Percentiles rank a stretch among this genome's conserved stretches.
These are phyloP conservation scores for Pantelozetes paolii DNA, from an alignment of 2,888 invertebrate genomes.

Conservation along the genomic window DNA sequence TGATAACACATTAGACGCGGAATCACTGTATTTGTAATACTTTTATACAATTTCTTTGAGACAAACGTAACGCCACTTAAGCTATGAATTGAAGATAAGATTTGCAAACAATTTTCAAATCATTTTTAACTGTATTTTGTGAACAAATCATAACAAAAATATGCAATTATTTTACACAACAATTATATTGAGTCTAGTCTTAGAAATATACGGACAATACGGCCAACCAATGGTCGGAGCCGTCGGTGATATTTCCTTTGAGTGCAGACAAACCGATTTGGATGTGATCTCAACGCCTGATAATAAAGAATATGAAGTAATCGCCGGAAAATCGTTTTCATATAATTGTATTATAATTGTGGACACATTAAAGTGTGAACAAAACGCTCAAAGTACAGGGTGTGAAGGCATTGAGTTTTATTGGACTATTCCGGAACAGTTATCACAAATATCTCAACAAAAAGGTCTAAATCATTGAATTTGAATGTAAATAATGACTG, in stretches of 20 bases:
- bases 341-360: conserved; percentile 14
- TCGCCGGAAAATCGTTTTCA: conserved; percentile 25
- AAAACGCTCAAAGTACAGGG: not conserved
- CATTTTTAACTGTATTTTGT: not conserved
- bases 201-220: not conserved
- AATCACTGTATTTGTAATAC: not conserved
- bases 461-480: not conserved
- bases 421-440: not conserved
- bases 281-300: not conserved
- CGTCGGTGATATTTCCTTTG: not conserved
- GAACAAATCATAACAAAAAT: not conserved
- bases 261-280: not conserved
- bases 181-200: not conserved
- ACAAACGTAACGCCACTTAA: not conserved
- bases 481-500: not conserved
- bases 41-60: not conserved
- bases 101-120: not conserved
- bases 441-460: not conserved
- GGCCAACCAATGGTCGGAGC: not conserved
- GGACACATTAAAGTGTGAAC: not conserved
- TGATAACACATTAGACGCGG: not conserved
- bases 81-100: not conserved
- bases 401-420: conserved; percentile 4
- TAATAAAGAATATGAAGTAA: conserved; percentile 16
- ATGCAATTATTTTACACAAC: not conserved